Conservation (phyloP, 2,797 vertebrate genomes). For the Aldrovandia affinis region DNA sequence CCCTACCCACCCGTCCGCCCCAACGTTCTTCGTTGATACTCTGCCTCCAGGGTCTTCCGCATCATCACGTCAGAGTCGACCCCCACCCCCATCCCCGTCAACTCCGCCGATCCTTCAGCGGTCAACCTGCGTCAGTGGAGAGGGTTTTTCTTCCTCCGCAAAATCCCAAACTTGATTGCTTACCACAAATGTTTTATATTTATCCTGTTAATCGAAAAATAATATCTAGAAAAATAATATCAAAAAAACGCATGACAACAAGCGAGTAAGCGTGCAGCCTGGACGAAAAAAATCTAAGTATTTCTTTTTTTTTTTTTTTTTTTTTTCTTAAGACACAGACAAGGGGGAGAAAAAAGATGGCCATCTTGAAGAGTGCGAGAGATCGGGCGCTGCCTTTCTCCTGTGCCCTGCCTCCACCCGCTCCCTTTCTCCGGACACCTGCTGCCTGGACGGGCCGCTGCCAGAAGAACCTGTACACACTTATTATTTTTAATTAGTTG, state of each 20-base stretch:
- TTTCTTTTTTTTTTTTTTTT: constrained; percentile 48
- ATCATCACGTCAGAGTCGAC: constrained; percentile 16
- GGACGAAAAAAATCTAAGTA: constrained; percentile 52
- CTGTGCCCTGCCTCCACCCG: constrained; percentile 29
- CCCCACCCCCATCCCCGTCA: neutral
- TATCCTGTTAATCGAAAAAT: constrained; percentile 35
- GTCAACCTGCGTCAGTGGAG: constrained; percentile 37
- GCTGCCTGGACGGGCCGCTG: neutral
- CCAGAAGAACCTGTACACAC: constrained; percentile 47
- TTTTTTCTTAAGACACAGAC: constrained; percentile 55
- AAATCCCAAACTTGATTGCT: constrained; percentile 33
- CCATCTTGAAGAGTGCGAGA: constrained; percentile 44
- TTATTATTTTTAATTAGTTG: constrained; percentile 46
- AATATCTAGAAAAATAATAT: constrained; percentile 39
- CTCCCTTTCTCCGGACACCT: constrained; percentile 33
- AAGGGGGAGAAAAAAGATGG: constrained; percentile 40
- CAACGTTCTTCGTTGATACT: neutral
- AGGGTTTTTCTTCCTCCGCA: constrained; percentile 35
- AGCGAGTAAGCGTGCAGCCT: constrained; percentile 39
- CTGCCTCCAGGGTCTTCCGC: neutral
- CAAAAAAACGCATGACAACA: constrained; percentile 32
- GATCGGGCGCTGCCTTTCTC: constrained; percentile 32
- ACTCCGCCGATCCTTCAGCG: constrained; percentile 27
- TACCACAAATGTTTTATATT: constrained; percentile 42
- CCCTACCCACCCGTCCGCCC: neutral